phyloP scores from a whole-genome alignment of 2,888 invertebrate species.

The Trypoxylon attenuatum region DNA sequence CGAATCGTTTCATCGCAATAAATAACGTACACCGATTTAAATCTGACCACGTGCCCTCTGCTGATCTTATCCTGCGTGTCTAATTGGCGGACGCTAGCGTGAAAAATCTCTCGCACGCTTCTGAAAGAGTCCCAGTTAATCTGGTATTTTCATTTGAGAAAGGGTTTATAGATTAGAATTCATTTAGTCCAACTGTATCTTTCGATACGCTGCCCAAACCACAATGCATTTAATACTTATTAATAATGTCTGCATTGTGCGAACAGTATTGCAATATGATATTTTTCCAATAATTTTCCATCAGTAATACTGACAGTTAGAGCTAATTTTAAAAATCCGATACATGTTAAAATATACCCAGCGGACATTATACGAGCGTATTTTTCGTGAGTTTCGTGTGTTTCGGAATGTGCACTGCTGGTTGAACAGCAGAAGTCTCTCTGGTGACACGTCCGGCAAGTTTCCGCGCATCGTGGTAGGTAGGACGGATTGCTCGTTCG shows the following conservation, averaged over 20 bases:
- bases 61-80: slow-evolving; percentile 50
- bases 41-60: slow-evolving; percentile 23
- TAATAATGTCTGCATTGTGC: slow-evolving; percentile 38
- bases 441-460: no score
- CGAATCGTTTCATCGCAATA: no score
- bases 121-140: slow-evolving; percentile 60
- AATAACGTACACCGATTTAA: no score
- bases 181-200: slow-evolving; percentile 40
- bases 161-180: slow-evolving; percentile 44
- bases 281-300: no score
- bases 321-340: no score
- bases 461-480: no score
- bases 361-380: no score
- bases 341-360: no score
- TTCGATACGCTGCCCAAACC: slow-evolving; percentile 64
- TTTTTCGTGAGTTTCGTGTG: no score
- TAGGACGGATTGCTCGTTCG: slow-evolving; percentile 11
- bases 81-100: slow-evolving; percentile 62
- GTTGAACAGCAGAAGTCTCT: no score
- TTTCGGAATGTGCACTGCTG: no score
- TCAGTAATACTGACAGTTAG: not conserved
- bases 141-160: slow-evolving; percentile 53
- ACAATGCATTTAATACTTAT: slow-evolving; percentile 64
- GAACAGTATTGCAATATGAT: no score
- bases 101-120: slow-evolving; percentile 57